These are phyloP conservation scores for Hyphantria cunea DNA, from an alignment of 1,140 invertebrate species.

Conservation along the genomic window DNA sequence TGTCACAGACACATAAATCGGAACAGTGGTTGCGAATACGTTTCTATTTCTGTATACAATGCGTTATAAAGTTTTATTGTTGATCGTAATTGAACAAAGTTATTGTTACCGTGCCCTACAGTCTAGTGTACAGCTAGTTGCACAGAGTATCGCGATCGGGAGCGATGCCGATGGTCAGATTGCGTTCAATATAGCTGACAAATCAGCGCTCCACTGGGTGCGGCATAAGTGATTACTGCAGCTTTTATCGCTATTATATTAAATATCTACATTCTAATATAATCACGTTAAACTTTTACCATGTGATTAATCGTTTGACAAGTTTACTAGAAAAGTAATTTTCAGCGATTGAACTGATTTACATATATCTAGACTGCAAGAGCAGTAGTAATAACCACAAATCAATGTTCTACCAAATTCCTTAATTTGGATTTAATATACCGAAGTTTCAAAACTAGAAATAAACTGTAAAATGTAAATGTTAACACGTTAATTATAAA, in stretches of 20 bases:
- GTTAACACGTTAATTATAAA: too few relatives aligned
- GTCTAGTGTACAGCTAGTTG: not conserved
- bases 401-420: too few relatives aligned
- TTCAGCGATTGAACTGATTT: too few relatives aligned
- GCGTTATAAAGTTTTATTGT: not conserved
- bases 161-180: slow-evolving; percentile 39
- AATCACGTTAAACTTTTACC: not conserved
- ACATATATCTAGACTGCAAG: too few relatives aligned
- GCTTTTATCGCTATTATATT: slow-evolving; percentile 43
- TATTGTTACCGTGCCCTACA: not conserved
- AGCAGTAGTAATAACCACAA: too few relatives aligned
- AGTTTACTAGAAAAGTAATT: too few relatives aligned
- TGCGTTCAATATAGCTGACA: slow-evolving; percentile 61
- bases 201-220: slow-evolving; percentile 58
- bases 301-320: too few relatives aligned
- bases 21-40: not conserved
- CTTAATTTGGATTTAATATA: too few relatives aligned
- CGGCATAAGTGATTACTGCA: slow-evolving; percentile 78
- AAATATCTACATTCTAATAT: not conserved
- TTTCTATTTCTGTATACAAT: not conserved
- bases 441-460: too few relatives aligned
- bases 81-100: not conserved
- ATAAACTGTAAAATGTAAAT: too few relatives aligned
- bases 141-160: slow-evolving; percentile 48
- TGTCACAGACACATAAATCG: too few relatives aligned